phyloP scores from a whole-genome alignment of 2,797 vertebrate species.

The Chrosomus eos region DNA sequence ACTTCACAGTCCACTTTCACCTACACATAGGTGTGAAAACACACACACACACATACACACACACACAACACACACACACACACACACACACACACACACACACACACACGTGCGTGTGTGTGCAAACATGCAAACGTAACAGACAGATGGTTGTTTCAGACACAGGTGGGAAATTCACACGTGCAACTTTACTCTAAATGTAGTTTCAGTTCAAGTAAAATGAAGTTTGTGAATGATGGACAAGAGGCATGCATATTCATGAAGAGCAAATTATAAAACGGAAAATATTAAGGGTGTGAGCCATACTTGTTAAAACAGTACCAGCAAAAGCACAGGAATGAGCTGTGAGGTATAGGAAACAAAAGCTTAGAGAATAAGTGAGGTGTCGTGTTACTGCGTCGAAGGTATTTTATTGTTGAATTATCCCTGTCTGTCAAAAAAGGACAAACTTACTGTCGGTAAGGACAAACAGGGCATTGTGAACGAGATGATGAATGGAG shows the following conservation, averaged over 20 bases:
- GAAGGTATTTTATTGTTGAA: neutral
- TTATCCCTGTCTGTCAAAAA: constrained; percentile 10
- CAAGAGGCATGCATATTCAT: neutral
- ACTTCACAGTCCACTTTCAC: constrained; percentile 57
- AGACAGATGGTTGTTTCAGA: constrained; percentile 20
- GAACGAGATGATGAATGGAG: neutral
- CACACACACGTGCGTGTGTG: too few relatives aligned
- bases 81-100: neutral
- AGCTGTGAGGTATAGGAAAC: constrained; percentile 18
- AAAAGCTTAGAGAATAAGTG: neutral
- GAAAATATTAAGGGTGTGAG: constrained; percentile 14
- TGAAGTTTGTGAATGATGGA: neutral
- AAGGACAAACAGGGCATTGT: constrained; percentile 1
- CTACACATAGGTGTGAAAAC: constrained; percentile 38
- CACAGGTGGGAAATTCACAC: constrained; percentile 41
- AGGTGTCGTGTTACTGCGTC: neutral
- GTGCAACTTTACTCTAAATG: neutral
- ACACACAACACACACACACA: neutral
- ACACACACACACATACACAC: neutral
- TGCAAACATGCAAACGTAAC: neutral
- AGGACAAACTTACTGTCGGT: neutral
- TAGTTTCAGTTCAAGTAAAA: constrained; percentile 28
- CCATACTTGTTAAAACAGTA: constrained; percentile 2
- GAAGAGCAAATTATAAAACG: neutral
- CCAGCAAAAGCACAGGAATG: constrained; percentile 15